Evolutionary conservation across 2,888 invertebrate species (phyloP), one percentile per base, ranked within the genome.

Genomic region (Alcis repandata): DNA sequence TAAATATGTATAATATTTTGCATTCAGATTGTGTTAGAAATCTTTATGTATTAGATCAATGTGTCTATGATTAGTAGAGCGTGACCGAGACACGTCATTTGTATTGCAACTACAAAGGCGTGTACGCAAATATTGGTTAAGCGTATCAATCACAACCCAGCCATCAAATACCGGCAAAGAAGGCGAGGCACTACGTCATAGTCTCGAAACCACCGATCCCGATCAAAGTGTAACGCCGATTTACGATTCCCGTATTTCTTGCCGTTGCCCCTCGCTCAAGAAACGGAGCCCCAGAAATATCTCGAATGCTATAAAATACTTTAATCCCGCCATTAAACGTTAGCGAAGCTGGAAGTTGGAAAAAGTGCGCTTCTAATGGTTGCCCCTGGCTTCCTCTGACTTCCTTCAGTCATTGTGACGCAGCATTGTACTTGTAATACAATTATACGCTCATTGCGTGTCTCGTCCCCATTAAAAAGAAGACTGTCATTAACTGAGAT

Each of bases 361-460:
- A 76, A 75, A 74, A 72, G 62, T 59, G 68, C 68, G 63, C 65
- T 69, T 74, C 74, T 79, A 80, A 83, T 77, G 72, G 70, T 66
- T 67, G 63, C 66, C 65, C 65, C 68, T 69, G 65, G 63, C 57
- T 80, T 13, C 27, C 48, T 17, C 49, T 49, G 36, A 13, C 19
- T 84, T 87, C 83, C 79, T 79, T 56, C 56, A 72, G 78, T 79
- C 72, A 83, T 83, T 83, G 78, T 87, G 83, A 84, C 83, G 84
- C 82, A 69, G 74, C 49, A 52, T 59, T 56, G 60, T 72, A 68
- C 77, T 68, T 71, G 71, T 67, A 69, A 71, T 76, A 83, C 77
- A 83, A 82, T 85, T 79, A 79, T 73, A 75, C 63, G 46, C 67
- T 60, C 58, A 67, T 83, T 74, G 84, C 83, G 77, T 84, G 84